phyloP scores from a whole-genome alignment of 1,140 invertebrate genomes.

The Drosophila ogumai region DNA sequence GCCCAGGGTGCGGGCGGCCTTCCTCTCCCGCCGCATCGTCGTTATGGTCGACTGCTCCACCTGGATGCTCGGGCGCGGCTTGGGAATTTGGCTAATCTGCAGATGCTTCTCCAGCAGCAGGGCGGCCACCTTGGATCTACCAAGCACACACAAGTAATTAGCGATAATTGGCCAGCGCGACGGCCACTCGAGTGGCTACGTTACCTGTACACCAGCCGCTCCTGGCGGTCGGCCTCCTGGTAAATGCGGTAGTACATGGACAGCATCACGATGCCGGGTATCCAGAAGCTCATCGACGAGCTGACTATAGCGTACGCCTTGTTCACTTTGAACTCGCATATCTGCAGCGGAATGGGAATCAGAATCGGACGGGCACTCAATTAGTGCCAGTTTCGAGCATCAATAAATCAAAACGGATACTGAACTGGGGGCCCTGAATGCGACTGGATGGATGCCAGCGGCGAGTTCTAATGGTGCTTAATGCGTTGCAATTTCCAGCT shows the following conservation, averaged over 20 bases:
- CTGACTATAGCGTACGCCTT: conserved; percentile 95
- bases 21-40: conserved; percentile 95
- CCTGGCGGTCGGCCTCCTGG: conserved; percentile 95
- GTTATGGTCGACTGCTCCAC: conserved; percentile 88
- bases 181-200: conserved; percentile 59
- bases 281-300: conserved; percentile 97
- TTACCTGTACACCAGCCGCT: conserved; percentile 94
- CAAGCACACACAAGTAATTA: conserved; percentile 57
- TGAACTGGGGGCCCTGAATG: neutral
- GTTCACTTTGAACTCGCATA: conserved; percentile 95
- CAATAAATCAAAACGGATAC: conserved; percentile 36
- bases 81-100: conserved; percentile 93
- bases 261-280: conserved; percentile 97
- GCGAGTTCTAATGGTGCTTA: conserved; percentile 23
- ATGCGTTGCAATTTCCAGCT: conserved; percentile 36
- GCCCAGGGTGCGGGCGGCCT: conserved; percentile 96
- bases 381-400: conserved; percentile 16
- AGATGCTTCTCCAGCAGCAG: conserved; percentile 93
- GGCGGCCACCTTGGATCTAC: conserved; percentile 93
- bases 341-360: conserved; percentile 54
- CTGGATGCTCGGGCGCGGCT: conserved; percentile 88
- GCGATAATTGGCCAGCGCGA: conserved; percentile 44
- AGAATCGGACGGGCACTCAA: conserved; percentile 18
- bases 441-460: conserved; percentile 6
- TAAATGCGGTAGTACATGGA: conserved; percentile 97